Conservation (phyloP, 2,888 invertebrate genomes). For the Ptycholaimellus sp. region DNA sequence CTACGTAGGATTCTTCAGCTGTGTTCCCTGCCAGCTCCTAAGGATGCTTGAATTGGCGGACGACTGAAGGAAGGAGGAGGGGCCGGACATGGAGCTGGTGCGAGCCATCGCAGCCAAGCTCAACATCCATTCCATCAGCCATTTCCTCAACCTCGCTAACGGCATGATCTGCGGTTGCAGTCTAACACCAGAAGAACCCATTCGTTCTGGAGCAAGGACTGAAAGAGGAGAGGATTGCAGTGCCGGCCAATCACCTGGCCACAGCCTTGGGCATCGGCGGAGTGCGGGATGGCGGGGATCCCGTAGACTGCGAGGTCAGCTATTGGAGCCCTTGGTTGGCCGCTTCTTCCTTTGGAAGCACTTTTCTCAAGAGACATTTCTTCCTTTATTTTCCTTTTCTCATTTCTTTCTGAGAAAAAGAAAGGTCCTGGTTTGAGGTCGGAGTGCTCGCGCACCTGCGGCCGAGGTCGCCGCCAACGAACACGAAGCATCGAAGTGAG, state of each 20-base stretch:
- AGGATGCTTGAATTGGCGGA: too few species aligned
- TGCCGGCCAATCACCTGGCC: slow-evolving; percentile 18
- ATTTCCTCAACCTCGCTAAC: background rate
- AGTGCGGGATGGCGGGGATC: slow-evolving; percentile 17
- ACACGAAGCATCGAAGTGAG: slow-evolving; percentile 17
- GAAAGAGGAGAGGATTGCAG: slow-evolving; percentile 9
- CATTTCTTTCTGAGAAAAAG: too few species aligned
- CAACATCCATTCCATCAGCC: background rate
- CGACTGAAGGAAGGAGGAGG: too few species aligned
- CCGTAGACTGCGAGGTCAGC: slow-evolving; percentile 41
- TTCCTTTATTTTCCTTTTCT: too few species aligned
- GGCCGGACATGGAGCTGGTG: background rate
- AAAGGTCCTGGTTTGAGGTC: too few species aligned
- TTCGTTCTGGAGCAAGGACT: background rate
- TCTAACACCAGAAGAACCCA: background rate
- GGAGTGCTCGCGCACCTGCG: slow-evolving; percentile 56
- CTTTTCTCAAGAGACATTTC: too few species aligned
- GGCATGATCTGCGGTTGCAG: slow-evolving; percentile 1
- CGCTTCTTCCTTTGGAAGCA: too few species aligned
- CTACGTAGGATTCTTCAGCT: too few species aligned
- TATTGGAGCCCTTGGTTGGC: slow-evolving; percentile 55
- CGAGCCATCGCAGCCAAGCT: background rate
- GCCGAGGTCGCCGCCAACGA: slow-evolving; percentile 40
- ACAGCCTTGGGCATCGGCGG: slow-evolving; percentile 14
- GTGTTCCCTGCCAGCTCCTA: too few species aligned